Percentiles rank a stretch among this genome's conserved stretches.
These are phyloP conservation scores for Lepisosteus oculatus DNA, from an alignment of 2,113 vertebrate genomes.

Conservation along the genomic window DNA sequence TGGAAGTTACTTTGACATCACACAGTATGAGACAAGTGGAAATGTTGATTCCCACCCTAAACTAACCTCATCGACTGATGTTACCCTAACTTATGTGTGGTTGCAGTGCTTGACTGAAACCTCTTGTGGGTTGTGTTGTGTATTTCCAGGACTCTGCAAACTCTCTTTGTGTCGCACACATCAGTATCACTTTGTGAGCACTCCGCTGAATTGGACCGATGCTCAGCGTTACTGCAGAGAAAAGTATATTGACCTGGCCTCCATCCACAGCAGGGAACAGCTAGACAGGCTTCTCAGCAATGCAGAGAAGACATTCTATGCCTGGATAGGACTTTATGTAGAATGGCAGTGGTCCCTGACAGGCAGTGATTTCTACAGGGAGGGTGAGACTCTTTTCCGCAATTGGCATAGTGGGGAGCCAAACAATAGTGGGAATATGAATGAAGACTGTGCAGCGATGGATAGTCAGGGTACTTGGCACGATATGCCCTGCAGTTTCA, in stretches of 20 bases:
- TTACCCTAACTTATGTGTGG: slow-evolving; percentile 30
- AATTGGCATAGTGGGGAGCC: slow-evolving; percentile 39
- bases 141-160: slow-evolving; percentile 3
- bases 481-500: too few species aligned
- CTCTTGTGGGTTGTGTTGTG: neutral
- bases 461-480: slow-evolving; percentile 23
- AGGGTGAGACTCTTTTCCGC: slow-evolving; percentile 21
- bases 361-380: slow-evolving; percentile 13
- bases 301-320: slow-evolving; percentile 4
- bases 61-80: neutral
- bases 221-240: slow-evolving; percentile 48
- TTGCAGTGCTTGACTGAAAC: slow-evolving; percentile 22
- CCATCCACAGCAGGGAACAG: slow-evolving; percentile 37
- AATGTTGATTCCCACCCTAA: neutral
- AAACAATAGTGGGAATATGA: slow-evolving; percentile 14
- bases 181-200: slow-evolving; percentile 39
- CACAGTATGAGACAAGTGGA: neutral
- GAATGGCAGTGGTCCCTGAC: slow-evolving; percentile 52
- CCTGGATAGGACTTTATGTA: slow-evolving; percentile 53
- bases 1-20: neutral
- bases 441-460: slow-evolving; percentile 46
- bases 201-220: slow-evolving; percentile 24
- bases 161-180: slow-evolving; percentile 16
- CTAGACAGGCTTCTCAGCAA: slow-evolving; percentile 29
- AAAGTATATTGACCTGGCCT: slow-evolving; percentile 47